Conservation (phyloP, 2,888 invertebrate species). For the Chrysodeixis includens region DNA sequence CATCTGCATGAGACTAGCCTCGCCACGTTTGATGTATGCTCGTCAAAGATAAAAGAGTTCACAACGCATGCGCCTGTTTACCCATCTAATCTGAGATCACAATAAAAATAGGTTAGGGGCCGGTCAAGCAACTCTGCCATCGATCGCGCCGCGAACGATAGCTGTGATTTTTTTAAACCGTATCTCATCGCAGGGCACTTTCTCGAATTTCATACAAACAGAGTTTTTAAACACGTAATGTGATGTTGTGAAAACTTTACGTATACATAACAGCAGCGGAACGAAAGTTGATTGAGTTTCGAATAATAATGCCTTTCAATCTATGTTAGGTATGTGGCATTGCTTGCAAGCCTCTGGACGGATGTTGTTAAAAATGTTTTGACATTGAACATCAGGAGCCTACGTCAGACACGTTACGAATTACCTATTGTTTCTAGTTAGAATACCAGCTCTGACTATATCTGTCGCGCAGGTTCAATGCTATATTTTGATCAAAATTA, state of each 20-base stretch:
- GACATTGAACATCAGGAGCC: conserved; percentile 21
- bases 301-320: conserved; percentile 8
- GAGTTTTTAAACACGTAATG: conserved; percentile 39
- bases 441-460: conserved; percentile 15
- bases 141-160: conserved; percentile 61
- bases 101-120: conserved; percentile 78
- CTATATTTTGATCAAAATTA: conserved; percentile 50
- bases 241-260: conserved; percentile 40
- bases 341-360: conserved; percentile 1
- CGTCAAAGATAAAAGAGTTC: conserved; percentile 58
- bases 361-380: conserved; percentile 9
- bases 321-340: background rate
- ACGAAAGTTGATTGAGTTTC: conserved; percentile 23
- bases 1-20: conserved; percentile 31
- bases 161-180: conserved; percentile 45
- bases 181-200: conserved; percentile 49
- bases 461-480: conserved; percentile 18
- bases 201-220: conserved; percentile 38
- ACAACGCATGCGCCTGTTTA: conserved; percentile 73
- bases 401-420: conserved; percentile 30
- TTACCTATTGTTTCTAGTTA: conserved; percentile 38
- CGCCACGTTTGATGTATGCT: conserved; percentile 62
- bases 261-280: conserved; percentile 25
- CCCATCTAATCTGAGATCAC: conserved; percentile 73
- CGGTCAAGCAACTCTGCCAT: conserved; percentile 77